phyloP scores from a whole-genome alignment of 2,888 invertebrate genomes.

The Yponomeuta cagnagella region DNA sequence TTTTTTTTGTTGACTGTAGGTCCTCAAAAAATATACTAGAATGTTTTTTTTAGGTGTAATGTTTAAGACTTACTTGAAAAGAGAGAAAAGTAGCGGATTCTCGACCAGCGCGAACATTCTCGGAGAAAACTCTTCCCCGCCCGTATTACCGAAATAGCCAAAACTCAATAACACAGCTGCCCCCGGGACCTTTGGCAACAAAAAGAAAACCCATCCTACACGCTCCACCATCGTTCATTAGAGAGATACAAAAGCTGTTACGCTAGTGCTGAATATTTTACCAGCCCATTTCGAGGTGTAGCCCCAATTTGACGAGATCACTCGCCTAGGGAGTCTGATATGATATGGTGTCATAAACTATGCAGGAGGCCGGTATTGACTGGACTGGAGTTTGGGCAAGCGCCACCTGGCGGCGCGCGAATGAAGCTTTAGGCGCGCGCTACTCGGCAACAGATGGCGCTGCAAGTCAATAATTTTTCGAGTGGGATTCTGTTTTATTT shows the following conservation, averaged over 20 bases:
- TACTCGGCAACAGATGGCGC: slow-evolving; percentile 36
- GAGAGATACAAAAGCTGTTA: slow-evolving; percentile 65
- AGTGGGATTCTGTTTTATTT: too few species aligned
- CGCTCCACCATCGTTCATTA: slow-evolving; percentile 55
- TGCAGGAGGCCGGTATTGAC: slow-evolving; percentile 59
- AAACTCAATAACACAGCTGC: too few species aligned
- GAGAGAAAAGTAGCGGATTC: too few species aligned
- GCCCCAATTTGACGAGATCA: slow-evolving; percentile 61
- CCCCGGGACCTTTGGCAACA: not conserved
- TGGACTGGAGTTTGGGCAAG: slow-evolving; percentile 33
- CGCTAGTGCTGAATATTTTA: slow-evolving; percentile 63
- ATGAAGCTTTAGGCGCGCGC: slow-evolving; percentile 25
- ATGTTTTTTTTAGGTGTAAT: too few species aligned
- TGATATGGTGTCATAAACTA: slow-evolving; percentile 59
- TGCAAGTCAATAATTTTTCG: not conserved
- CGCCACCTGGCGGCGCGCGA: slow-evolving; percentile 43
- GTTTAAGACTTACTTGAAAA: too few species aligned
- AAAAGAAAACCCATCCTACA: slow-evolving; percentile 12
- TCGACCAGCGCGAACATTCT: too few species aligned
- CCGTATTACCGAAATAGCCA: too few species aligned
- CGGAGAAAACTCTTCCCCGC: too few species aligned
- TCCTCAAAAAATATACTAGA: too few species aligned
- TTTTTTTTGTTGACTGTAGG: too few species aligned
- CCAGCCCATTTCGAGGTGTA: slow-evolving; percentile 48
- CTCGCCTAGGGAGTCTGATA: slow-evolving; percentile 53